A percentile compares a stretch with the other conserved stretches of the same genome.
Conservation (phyloP, 2,797 vertebrate species). For the Muscicapa striata region DNA sequence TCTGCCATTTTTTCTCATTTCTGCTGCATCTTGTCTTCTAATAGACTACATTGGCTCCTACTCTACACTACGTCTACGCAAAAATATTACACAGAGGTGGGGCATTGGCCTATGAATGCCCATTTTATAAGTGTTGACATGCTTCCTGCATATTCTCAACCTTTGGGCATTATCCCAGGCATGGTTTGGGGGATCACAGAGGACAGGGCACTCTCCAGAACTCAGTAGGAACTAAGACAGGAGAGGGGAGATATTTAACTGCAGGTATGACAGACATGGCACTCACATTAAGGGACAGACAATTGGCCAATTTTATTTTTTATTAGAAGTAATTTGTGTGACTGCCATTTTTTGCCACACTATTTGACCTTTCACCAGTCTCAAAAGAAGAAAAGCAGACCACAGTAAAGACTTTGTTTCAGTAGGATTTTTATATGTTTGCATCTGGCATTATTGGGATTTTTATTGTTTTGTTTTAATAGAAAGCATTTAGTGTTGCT, state of each 20-base stretch:
- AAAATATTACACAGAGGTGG: neutral
- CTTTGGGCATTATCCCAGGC: neutral
- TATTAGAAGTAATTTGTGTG: neutral
- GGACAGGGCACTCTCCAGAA: neutral
- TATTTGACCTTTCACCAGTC: neutral
- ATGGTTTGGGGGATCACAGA: neutral
- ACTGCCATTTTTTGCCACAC: neutral
- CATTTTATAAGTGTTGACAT: neutral
- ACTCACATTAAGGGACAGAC: neutral
- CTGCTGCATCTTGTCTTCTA: neutral
- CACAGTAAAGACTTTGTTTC: neutral
- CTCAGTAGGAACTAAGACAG: neutral
- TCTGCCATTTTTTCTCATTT: neutral
- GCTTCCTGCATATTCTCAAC: neutral
- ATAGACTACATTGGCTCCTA: neutral
- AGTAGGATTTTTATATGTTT: neutral
- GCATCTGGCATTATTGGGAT: neutral
- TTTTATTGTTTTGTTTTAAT: conserved; percentile 13
- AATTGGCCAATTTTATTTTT: neutral
- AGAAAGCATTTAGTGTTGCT: neutral
- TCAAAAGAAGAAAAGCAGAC: neutral
- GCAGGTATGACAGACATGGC: neutral
- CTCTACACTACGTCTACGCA: neutral
- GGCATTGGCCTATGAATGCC: neutral
- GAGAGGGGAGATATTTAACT: neutral